Percentiles rank a stretch among this genome's conserved stretches.
Evolutionary conservation across 2,113 vertebrate genomes (phyloP).

Genomic region (Salvelinus alpinus): DNA sequence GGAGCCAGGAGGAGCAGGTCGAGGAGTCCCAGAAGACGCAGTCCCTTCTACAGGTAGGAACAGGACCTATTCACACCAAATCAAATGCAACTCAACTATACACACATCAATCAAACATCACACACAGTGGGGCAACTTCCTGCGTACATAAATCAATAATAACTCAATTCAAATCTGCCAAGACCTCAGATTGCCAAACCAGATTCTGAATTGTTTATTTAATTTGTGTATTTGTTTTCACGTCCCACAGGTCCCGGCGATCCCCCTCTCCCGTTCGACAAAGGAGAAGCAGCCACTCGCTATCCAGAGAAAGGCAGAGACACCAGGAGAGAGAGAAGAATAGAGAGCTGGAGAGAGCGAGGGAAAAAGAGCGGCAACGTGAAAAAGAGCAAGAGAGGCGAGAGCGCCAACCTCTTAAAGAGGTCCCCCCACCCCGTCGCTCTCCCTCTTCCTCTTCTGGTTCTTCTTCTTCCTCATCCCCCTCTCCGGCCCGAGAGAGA

Average conservation of each 20-base stretch:
- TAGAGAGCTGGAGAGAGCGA: constrained; percentile 53
- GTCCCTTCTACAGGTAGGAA: constrained; percentile 57
- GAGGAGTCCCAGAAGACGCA: constrained; percentile 64
- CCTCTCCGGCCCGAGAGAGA: constrained; percentile 37
- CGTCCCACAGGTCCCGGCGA: constrained; percentile 52
- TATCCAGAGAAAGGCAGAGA: constrained; percentile 54
- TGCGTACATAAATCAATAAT: neutral
- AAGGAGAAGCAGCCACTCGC: constrained; percentile 63
- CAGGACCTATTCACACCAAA: neutral
- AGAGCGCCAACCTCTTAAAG: constrained; percentile 34
- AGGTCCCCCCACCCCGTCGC: constrained; percentile 28
- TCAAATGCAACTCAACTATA: neutral
- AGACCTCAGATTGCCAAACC: too few species aligned
- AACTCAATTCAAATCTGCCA: too few species aligned
- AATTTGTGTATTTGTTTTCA: neutral
- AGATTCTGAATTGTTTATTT: too few species aligned
- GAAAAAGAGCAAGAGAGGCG: constrained; percentile 24
- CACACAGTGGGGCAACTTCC: neutral
- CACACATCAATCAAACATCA: neutral
- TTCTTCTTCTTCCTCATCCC: constrained; percentile 67
- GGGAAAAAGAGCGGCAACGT: constrained; percentile 34
- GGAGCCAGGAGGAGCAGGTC: constrained; percentile 57
- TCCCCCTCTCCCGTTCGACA: constrained; percentile 62
- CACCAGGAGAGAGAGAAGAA: constrained; percentile 41
- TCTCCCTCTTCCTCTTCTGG: constrained; percentile 61